Percentiles rank a stretch among this genome's conserved stretches.
Evolutionary conservation across 2,113 vertebrate genomes (phyloP).

Genomic region (Brachyhypopomus gauderio): DNA sequence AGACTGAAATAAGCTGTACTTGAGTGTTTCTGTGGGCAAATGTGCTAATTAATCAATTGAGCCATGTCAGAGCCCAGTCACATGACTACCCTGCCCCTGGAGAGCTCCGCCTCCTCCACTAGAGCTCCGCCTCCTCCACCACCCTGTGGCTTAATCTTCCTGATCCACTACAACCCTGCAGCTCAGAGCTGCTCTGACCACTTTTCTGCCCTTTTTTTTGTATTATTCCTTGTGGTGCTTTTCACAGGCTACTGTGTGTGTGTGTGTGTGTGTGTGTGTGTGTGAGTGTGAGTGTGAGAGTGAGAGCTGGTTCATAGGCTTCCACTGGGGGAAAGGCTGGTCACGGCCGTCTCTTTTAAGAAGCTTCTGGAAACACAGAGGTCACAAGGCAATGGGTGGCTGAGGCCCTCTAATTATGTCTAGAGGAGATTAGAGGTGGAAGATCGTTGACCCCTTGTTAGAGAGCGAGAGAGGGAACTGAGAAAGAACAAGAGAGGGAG

Average conservation of each 20-base stretch:
- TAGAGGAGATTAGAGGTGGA: neutral
- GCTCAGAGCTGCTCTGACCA: no score
- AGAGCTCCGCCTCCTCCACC: no score
- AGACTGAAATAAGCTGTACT: neutral
- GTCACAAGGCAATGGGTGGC: neutral
- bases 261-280: neutral
- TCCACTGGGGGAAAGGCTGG: neutral
- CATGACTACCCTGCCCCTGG: no score
- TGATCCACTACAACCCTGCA: no score
- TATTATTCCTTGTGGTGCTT: no score
- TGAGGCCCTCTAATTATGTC: constrained; percentile 2
- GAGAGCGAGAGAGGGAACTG: neutral
- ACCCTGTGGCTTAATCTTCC: no score
- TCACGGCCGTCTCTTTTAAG: neutral
- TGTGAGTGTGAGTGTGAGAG: no score
- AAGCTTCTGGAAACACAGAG: neutral
- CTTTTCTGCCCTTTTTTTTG: no score
- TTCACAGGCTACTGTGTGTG: no score
- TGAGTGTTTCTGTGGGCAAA: neutral
- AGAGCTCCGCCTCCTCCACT: no score
- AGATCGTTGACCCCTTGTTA: neutral
- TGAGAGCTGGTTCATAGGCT: no score
- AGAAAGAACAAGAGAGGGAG: neutral
- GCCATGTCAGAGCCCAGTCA: no score
- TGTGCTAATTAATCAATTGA: neutral